Base-by-base conservation (phyloP, 2,888 invertebrate species). In the Tenthredo notha region DNA sequence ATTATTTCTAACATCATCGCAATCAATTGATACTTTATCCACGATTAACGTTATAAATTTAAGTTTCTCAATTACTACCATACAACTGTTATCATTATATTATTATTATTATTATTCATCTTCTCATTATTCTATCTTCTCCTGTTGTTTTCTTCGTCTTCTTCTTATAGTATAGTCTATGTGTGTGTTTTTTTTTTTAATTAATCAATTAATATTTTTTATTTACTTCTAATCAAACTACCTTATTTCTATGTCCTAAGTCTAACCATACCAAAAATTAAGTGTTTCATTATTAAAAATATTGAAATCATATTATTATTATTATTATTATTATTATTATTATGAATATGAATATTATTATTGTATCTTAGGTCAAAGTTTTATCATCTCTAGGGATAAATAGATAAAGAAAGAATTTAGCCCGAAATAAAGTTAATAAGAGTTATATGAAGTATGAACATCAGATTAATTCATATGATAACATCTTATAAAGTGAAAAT, bases 241-340 rank as follows among this genome's bases (percentile, higher is more conserved):
- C 5, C 25, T 61, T 37, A 80, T 6, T 25, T 40, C 40, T 80
- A 80, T 10, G 18, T 67, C 67, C 70, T 83, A 83, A 83, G 83
- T 70, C 83, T 83, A 83, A 83, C 83, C 47, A 83, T 83, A 70
- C 83, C 83, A 83, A 83, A 83, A 83, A 83, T 83, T 67, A 67
- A 50, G 50, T 83, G 65, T 83, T 83, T 83, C 29, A 67, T 67
- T 70, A 65, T 82, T 74, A 75, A 84, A 85, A 67, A 67, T 80
- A 86, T 40, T 67, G 54, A 54, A 72, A 50, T 82, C 75, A 84
- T 83, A 61, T 25, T 25, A 61, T 61, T 25, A 61, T 54, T 54
- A 61, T 25, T 61, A 61, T 25, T 25, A 61, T 25, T 61, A 61
- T 61, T 54, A 18, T 50, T 18, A 50, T 58, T 2, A 58, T 58